Percentiles rank a stretch among this genome's conserved stretches.
These are phyloP conservation scores for Trichopoda pennipes DNA, from an alignment of 2,888 invertebrate species.

Conservation along the genomic window DNA sequence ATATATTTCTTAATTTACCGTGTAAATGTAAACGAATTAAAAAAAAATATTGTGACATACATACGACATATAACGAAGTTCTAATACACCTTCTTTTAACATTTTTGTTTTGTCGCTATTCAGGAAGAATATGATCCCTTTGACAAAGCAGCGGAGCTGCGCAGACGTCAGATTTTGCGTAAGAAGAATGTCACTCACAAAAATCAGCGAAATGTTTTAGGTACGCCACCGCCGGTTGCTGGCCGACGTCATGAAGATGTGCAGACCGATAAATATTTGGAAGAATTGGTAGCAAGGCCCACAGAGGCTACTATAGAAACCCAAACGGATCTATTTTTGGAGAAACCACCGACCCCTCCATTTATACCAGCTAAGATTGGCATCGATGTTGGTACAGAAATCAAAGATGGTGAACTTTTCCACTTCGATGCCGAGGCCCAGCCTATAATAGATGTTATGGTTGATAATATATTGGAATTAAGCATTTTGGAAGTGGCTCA, in stretches of 20 bases:
- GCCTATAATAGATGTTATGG: constrained; percentile 92
- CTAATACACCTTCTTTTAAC: constrained; percentile 1
- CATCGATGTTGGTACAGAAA: constrained; percentile 91
- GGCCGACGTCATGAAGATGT: constrained; percentile 92
- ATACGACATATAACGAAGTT: constrained; percentile 9
- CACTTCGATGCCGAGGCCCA: constrained; percentile 96
- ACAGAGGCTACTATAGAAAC: constrained; percentile 89
- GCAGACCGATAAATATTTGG: constrained; percentile 94
- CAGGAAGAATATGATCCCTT: constrained; percentile 81
- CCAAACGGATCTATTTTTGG: constrained; percentile 93
- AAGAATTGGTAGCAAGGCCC: constrained; percentile 90
- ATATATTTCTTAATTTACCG: not conserved
- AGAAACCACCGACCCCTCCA: constrained; percentile 89
- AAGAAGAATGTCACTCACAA: constrained; percentile 83
- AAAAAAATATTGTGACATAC: constrained; percentile 21
- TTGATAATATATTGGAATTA: constrained; percentile 94
- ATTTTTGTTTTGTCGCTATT: constrained; percentile 9
- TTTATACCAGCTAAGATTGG: constrained; percentile 91
- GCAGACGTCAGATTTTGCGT: constrained; percentile 88
- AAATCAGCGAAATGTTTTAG: constrained; percentile 82
- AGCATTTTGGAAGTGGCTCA: constrained; percentile 94
- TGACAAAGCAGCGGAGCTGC: constrained; percentile 80
- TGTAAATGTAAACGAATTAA: not conserved
- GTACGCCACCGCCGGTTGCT: constrained; percentile 83
- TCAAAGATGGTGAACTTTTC: constrained; percentile 94